Percentiles rank a stretch among this genome's conserved stretches.
These are phyloP conservation scores for Onthophagus sagittarius DNA, from an alignment of 2,888 invertebrate genomes.

Conservation along the genomic window DNA sequence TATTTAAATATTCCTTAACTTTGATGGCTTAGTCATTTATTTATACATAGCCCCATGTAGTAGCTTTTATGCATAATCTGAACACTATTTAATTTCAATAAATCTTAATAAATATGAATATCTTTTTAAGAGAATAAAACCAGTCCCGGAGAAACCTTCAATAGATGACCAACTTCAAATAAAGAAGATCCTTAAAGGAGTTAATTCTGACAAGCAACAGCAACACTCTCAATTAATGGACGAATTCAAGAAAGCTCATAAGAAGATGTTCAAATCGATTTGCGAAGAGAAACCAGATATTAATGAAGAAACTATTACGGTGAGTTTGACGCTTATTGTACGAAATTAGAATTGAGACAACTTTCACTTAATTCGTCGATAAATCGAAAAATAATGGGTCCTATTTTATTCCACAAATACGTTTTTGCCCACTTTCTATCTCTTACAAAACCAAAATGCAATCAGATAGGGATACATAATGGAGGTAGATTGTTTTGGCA, in stretches of 20 bases:
- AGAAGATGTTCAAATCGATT: slow-evolving; percentile 71
- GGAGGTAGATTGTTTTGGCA: no score
- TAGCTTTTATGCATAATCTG: no score
- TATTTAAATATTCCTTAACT: no score
- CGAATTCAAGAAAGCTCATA: slow-evolving; percentile 84
- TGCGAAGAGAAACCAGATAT: neutral
- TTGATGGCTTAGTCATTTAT: no score
- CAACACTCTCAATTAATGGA: slow-evolving; percentile 79
- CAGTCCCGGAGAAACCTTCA: slow-evolving; percentile 33
- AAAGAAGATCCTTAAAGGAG: slow-evolving; percentile 47
- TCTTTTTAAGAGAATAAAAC: slow-evolving; percentile 5
- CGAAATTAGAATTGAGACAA: neutral
- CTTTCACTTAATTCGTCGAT: neutral
- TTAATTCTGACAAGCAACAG: slow-evolving; percentile 60
- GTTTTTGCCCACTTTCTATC: neutral
- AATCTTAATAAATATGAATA: neutral
- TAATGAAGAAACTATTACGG: neutral
- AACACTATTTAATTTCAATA: neutral
- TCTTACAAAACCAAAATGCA: neutral
- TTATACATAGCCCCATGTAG: no score
- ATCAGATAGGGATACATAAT: neutral
- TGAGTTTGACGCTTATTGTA: neutral
- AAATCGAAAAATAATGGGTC: neutral
- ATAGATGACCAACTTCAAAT: slow-evolving; percentile 47
- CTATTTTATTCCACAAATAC: neutral